Base-by-base conservation (phyloP, 2,888 invertebrate genomes). In the Polymixis flavicincta region DNA sequence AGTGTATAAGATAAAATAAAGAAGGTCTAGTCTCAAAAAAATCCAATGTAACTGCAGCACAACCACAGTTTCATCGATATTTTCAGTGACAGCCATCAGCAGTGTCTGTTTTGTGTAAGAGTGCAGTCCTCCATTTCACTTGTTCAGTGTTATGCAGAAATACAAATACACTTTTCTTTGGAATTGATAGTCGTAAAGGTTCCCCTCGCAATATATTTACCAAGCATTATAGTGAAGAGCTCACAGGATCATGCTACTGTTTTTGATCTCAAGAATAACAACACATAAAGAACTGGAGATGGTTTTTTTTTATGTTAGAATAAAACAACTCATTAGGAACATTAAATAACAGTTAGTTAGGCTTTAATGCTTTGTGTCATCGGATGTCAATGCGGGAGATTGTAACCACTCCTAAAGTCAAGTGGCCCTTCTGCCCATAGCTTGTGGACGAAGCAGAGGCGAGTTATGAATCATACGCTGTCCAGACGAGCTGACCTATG, bases 401-500 rank as follows among this genome's bases (percentile, higher is more conserved):
- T 59, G 32, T 57, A 22, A 17, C 9, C 14, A 17, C 22, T 55
- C 28, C 4, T 54, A 6, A 37, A 22, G 25, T n/a, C 1, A 48
- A 63, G 52, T 80, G 57, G 83, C 42, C 32, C 83, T 83, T 70
- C 68, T 73, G 52, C 2, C 2, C n/a, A 22, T n/a, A 7, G 55
- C n/a, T 48, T 54, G 6, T 22, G 28, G 2, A 48, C 25, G 28
- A 14, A 37, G 37, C 59, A 9, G 19, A 61, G 25, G 7, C 32
- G 14, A 54, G 67, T 64, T 64, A 80, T 80, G 80, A 75, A 61
- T 80, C 80, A 75, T 65, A 1, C 52, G 67, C 52, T 50, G 70
- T 65, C 67, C 84, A 82, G 84, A 80, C 75, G 71, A 63, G 48
- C 59, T 71, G 72, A 80, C 80, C 84, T 68, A 52, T 82, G 80